These are phyloP conservation scores for Ashinkailepas kermadecensis DNA, from an alignment of 2,888 invertebrate species.

Conservation along the genomic window DNA sequence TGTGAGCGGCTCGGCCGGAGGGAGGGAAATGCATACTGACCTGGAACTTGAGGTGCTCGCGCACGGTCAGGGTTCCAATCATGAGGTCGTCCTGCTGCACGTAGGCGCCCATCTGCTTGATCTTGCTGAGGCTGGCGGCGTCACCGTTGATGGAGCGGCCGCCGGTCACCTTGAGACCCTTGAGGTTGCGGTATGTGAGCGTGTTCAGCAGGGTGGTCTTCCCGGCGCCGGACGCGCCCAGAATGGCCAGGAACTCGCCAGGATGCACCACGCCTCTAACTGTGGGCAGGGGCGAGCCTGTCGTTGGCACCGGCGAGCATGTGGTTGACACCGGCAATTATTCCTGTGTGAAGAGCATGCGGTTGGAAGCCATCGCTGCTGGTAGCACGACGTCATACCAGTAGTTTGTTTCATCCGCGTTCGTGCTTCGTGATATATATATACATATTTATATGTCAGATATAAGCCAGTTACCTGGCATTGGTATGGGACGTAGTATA, in stretches of 20 bases:
- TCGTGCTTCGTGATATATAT: too few species aligned
- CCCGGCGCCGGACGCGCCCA: slow-evolving; percentile 56
- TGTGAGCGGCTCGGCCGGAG: too few species aligned
- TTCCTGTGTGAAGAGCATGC: not conserved
- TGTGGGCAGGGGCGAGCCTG: slow-evolving; percentile 40
- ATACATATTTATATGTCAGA: too few species aligned
- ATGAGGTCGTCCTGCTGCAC: slow-evolving; percentile 92
- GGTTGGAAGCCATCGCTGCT: not conserved
- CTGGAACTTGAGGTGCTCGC: slow-evolving; percentile 83
- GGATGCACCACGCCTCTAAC: slow-evolving; percentile 76
- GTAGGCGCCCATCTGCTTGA: slow-evolving; percentile 57
- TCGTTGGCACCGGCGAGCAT: not conserved
- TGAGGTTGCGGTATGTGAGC: slow-evolving; percentile 40
- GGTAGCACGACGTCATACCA: not conserved
- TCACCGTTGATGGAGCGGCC: slow-evolving; percentile 58
- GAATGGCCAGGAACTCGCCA: slow-evolving; percentile 75
- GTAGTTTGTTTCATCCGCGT: too few species aligned
- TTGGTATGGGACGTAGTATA: too few species aligned
- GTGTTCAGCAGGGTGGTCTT: slow-evolving; percentile 49
- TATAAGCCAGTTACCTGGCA: too few species aligned
- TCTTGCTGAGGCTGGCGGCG: slow-evolving; percentile 56
- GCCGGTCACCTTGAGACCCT: slow-evolving; percentile 31
- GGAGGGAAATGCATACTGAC: slow-evolving; percentile 40
- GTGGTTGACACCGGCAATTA: not conserved
- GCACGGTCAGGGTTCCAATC: slow-evolving; percentile 78